Evolutionary conservation across 2,888 invertebrate species (phyloP).

Genomic region (Pelosia muscerda): DNA sequence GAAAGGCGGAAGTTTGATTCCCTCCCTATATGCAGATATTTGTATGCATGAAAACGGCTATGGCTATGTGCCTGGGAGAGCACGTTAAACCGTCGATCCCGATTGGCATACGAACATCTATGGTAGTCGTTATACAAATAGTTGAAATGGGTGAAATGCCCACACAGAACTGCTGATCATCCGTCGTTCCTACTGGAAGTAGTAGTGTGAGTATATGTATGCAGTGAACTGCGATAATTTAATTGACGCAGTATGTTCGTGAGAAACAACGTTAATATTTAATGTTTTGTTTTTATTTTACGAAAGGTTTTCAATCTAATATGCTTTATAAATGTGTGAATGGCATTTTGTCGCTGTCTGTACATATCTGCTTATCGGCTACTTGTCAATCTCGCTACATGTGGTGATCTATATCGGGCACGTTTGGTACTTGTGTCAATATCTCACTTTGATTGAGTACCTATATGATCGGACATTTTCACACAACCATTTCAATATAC

Average conservation of each 20-base stretch:
- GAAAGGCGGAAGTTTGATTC: no score
- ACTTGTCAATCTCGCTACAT: conserved; percentile 11
- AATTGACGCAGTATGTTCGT: not conserved
- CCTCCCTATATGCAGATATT: no score
- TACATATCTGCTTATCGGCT: not conserved
- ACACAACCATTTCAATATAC: not conserved
- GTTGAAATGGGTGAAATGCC: no score
- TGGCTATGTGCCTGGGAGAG: no score
- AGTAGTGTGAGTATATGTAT: no score
- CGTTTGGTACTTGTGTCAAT: not conserved
- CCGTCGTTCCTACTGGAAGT: no score
- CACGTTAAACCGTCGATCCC: no score
- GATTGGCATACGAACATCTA: no score
- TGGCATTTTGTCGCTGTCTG: not conserved
- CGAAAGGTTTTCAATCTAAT: not conserved
- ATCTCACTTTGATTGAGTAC: not conserved
- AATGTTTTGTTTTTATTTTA: not conserved
- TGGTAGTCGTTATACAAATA: no score
- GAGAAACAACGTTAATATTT: not conserved
- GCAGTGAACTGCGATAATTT: no score
- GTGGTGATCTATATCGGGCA: not conserved
- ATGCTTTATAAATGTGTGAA: not conserved
- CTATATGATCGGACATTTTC: not conserved
- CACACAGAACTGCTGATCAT: no score
- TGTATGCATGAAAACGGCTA: no score